Evolutionary conservation across 2,797 vertebrate genomes (phyloP), one percentile per base, ranked within the genome.

Genomic region (Holocentrus rufus): DNA sequence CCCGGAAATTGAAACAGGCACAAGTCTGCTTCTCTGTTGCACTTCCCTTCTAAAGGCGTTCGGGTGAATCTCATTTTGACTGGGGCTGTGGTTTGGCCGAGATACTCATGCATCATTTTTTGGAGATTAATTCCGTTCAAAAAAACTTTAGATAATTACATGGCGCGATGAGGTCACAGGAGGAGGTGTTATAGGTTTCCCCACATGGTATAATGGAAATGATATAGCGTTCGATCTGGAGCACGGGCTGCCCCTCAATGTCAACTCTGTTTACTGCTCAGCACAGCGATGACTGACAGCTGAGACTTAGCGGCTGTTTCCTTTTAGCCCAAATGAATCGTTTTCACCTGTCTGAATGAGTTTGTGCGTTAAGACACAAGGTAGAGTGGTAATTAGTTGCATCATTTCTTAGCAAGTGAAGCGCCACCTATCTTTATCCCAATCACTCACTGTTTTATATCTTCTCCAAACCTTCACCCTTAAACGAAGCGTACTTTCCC

Each of bases 351-450:
- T 85, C 80, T 78, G 23, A 73, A 68, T 36, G 74, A 68, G 69
- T 82, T 83, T 88, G 76, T 79, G 85, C 70, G 58, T 86, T 84
- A 80, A 84, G 89, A 90, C 85, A 84, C 86, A 77, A 70, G 87
- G 85, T 81, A 69, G 85, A 80, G 76, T 70, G 76, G 84, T 88
- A 82, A 86, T 89, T 86, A 85, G 87, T 88, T 88, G 85, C 87
- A 86, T 89, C 76, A 71, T 87, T 87, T 89, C 82, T 84, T 81
- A 70, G 81, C 79, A 79, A 88, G 89, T 71, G 85, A 87, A 65
- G 79, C 81, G 76, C 85, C 81, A 82, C 81, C 83, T 85, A 88
- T 83, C 77, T 70, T 31, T 60, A 47, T 75, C 72, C 74, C 15
- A 76, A 55, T 27, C 64, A 11, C 76, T 80, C 8, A 44, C 13